Evolutionary conservation across 2,797 vertebrate genomes (phyloP).

Genomic region (Apogon talboti): DNA sequence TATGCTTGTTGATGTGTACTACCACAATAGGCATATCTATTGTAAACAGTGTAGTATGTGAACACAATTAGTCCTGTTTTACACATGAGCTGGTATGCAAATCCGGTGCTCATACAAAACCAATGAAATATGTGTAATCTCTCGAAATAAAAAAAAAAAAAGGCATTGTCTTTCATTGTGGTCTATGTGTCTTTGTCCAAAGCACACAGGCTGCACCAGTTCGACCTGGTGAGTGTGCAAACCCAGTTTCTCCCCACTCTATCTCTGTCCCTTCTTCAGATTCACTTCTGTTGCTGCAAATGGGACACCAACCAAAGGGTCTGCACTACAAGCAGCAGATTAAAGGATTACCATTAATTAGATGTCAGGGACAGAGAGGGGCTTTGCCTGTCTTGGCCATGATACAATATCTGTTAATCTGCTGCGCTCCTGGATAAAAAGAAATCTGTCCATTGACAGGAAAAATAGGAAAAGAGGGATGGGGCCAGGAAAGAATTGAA

Average conservation of each 20-base stretch:
- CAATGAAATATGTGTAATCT: conserved; percentile 64
- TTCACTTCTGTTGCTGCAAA: conserved; percentile 79
- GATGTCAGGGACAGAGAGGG: conserved; percentile 82
- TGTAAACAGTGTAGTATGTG: background rate
- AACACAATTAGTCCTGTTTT: conserved; percentile 19
- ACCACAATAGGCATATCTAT: conserved; percentile 15
- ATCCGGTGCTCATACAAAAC: conserved; percentile 22
- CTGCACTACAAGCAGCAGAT: conserved; percentile 85
- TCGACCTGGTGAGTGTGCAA: conserved; percentile 78
- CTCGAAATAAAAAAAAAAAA: conserved; percentile 53
- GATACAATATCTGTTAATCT: conserved; percentile 92
- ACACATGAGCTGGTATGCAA: conserved; percentile 17
- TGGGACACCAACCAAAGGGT: conserved; percentile 82
- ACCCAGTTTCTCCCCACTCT: conserved; percentile 58
- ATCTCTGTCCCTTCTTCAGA: conserved; percentile 67
- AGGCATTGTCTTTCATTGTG: conserved; percentile 63
- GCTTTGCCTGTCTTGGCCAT: conserved; percentile 87
- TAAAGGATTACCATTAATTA: conserved; percentile 97
- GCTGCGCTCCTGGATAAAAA: conserved; percentile 85
- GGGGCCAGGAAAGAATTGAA: conserved; percentile 66
- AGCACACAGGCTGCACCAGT: conserved; percentile 32
- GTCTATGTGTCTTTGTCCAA: conserved; percentile 65
- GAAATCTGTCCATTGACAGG: conserved; percentile 88
- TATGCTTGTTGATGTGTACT: conserved; percentile 18
- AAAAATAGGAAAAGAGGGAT: conserved; percentile 80